Conservation (phyloP, 2,113 vertebrate genomes). For the Calyptomena viridis region DNA sequence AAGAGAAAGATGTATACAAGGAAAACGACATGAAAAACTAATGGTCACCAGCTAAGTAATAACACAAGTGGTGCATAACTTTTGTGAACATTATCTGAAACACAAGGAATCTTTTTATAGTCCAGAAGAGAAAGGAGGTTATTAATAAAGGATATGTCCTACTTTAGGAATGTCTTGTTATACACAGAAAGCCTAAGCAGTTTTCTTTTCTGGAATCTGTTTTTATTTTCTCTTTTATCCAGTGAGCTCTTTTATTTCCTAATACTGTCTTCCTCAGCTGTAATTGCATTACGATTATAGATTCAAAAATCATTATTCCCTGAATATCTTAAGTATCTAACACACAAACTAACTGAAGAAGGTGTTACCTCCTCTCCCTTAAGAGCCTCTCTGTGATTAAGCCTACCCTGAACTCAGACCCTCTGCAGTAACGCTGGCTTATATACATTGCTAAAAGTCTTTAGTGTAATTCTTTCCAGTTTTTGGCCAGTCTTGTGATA, state of each 20-base stretch:
- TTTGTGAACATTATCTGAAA: background rate
- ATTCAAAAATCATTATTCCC: background rate
- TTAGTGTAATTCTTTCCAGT: background rate
- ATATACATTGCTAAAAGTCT: background rate
- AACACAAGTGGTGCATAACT: background rate
- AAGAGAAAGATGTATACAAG: background rate
- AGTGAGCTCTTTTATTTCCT: background rate
- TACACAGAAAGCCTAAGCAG: background rate
- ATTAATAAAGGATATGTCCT: background rate
- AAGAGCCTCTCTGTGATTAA: background rate
- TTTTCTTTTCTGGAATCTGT: background rate
- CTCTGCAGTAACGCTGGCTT: background rate
- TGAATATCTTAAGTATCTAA: background rate
- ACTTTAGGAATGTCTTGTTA: background rate
- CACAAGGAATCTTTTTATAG: background rate
- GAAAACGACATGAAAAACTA: background rate
- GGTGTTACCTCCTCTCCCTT: background rate
- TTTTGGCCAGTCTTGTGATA: background rate
- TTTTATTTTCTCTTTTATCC: background rate
- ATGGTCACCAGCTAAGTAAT: background rate
- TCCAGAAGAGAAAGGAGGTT: background rate
- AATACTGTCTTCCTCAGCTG: background rate
- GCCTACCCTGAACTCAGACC: background rate
- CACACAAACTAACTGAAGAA: background rate
- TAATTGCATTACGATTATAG: background rate